Conservation (phyloP, 2,113 vertebrate genomes). For the human region DNA sequence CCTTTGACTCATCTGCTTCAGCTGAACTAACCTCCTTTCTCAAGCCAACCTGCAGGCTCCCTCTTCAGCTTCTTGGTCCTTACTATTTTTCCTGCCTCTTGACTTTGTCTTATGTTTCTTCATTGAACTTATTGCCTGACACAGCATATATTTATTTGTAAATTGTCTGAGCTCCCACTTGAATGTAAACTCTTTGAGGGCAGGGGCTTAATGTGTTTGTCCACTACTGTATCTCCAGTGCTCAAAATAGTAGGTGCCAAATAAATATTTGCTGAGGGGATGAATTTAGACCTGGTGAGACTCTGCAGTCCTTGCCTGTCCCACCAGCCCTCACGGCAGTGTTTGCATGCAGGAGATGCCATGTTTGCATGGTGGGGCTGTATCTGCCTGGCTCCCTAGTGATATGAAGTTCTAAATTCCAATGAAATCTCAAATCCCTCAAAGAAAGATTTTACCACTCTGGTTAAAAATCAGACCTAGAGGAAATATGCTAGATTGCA, state of each 20-base stretch:
- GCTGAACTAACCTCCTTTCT: not conserved
- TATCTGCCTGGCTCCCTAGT: not conserved
- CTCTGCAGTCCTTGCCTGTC: too few relatives aligned
- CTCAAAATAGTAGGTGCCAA: not conserved
- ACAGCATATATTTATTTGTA: not conserved
- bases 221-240: not conserved
- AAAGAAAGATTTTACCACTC: not conserved
- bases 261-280: not conserved
- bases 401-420: not conserved
- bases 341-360: not conserved
- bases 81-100: not conserved
- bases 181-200: not conserved
- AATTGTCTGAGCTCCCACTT: not conserved
- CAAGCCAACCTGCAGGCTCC: not conserved
- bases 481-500: not conserved
- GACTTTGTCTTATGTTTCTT: not conserved
- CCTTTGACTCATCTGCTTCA: not conserved
- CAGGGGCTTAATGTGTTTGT: not conserved
- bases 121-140: not conserved
- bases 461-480: not conserved
- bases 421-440: not conserved
- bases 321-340: accelerated
- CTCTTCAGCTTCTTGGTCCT: not conserved
- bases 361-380: accelerated
- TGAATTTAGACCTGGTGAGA: not conserved